Evolutionary conservation across 2,113 vertebrate species (phyloP).

Genomic region (Gallinago paraguaiae): DNA sequence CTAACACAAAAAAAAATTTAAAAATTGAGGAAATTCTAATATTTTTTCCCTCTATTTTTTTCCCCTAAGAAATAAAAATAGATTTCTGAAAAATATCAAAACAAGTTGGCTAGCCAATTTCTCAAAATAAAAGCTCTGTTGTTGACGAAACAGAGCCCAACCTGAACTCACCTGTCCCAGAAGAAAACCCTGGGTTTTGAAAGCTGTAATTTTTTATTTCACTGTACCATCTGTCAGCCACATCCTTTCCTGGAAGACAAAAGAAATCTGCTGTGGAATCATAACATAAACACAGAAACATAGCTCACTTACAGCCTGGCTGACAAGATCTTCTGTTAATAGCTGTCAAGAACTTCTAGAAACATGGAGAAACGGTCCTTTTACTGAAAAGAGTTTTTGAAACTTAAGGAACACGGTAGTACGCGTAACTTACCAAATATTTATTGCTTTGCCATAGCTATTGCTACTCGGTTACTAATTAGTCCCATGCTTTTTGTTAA

Average conservation of each 20-base stretch:
- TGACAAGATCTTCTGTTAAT: neutral
- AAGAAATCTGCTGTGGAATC: neutral
- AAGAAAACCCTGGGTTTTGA: conserved; percentile 92
- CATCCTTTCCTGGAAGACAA: conserved; percentile 86
- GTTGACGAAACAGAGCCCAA: neutral
- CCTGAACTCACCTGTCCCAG: conserved; percentile 87
- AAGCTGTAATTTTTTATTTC: conserved; percentile 98
- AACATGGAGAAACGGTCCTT: neutral
- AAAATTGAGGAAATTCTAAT: neutral
- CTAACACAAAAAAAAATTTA: neutral
- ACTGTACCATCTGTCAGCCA: conserved; percentile 94
- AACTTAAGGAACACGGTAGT: neutral
- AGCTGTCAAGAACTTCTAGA: neutral
- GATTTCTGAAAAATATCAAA: neutral
- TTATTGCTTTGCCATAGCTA: neutral
- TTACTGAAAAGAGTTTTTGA: neutral
- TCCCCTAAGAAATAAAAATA: neutral
- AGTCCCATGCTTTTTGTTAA: neutral
- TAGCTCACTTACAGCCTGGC: neutral
- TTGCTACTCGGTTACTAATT: neutral
- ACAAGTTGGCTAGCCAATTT: neutral
- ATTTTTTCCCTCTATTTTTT: neutral
- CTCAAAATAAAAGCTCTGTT: neutral
- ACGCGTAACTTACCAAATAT: neutral
- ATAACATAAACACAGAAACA: neutral